Conservation (phyloP, 2,888 invertebrate genomes). For the Ormyrus rosae region DNA sequence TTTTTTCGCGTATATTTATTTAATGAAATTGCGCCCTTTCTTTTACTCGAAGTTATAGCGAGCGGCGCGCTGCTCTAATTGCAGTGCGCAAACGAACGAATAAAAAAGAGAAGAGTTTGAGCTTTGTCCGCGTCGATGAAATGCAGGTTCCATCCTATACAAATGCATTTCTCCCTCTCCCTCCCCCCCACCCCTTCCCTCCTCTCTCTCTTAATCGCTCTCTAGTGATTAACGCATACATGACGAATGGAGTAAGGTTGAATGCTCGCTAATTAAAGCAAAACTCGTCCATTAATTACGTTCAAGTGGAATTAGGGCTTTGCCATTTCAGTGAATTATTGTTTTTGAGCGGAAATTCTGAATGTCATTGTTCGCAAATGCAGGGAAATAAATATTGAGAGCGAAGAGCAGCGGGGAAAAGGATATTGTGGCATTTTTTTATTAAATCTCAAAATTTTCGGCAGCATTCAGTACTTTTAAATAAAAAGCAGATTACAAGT, state of each 20-base stretch:
- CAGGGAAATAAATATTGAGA: too few relatives aligned
- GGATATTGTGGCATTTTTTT: too few relatives aligned
- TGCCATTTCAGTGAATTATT: not conserved
- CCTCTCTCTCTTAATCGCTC: not conserved
- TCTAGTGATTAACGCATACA: not conserved
- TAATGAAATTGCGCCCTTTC: not conserved
- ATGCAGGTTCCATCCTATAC: not conserved
- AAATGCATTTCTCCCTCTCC: not conserved
- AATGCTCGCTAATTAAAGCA: not conserved
- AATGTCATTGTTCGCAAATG: not conserved
- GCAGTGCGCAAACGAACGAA: not conserved
- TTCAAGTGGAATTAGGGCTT: not conserved
- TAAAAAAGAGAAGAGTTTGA: not conserved
- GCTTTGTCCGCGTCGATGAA: too few relatives aligned
- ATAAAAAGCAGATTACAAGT: too few relatives aligned
- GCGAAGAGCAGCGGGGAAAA: too few relatives aligned
- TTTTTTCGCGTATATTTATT: not conserved
- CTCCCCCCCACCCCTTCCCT: not conserved
- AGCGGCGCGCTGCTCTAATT: not conserved
- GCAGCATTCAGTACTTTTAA: too few relatives aligned
- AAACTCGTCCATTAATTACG: constrained; percentile 1
- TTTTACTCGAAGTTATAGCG: not conserved
- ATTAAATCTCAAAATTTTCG: too few relatives aligned
- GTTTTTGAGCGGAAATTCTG: not conserved
- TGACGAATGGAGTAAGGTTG: not conserved